phyloP scores from a whole-genome alignment of 2,888 invertebrate species.

The Lysandra coridon region DNA sequence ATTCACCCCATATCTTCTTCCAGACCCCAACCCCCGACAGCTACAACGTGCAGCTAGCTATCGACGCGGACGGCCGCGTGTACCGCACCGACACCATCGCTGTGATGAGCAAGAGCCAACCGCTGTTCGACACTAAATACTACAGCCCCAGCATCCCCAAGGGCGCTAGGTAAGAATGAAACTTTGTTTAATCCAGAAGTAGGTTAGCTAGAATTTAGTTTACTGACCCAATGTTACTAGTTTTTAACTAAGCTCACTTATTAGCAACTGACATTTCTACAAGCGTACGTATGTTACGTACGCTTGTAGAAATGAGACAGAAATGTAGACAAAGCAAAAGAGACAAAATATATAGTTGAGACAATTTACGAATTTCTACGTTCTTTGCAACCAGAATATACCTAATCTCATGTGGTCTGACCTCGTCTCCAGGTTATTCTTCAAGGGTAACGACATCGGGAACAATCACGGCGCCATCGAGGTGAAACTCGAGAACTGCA shows the following conservation, averaged over 20 bases:
- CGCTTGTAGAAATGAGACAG: no score
- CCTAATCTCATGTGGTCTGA: not conserved
- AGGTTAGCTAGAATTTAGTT: no score
- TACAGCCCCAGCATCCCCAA: slow-evolving; percentile 71
- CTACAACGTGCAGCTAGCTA: slow-evolving; percentile 56
- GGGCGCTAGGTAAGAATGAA: slow-evolving; percentile 58
- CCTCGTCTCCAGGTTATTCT: slow-evolving; percentile 53
- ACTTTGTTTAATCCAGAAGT: not conserved
- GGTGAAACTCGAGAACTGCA: slow-evolving; percentile 74
- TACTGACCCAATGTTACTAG: no score
- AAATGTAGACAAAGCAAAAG: no score
- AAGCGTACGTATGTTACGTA: no score
- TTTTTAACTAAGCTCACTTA: no score
- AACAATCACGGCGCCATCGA: slow-evolving; percentile 81
- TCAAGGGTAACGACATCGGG: slow-evolving; percentile 68
- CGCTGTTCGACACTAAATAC: slow-evolving; percentile 78
- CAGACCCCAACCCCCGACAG: slow-evolving; percentile 67
- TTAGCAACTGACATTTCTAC: no score
- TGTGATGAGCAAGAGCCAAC: slow-evolving; percentile 76
- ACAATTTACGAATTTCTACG: no score
- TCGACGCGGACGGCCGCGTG: slow-evolving; percentile 80
- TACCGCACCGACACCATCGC: slow-evolving; percentile 79
- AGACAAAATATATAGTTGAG: no score
- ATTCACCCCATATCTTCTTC: not conserved
- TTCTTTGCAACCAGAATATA: no score